Conservation (phyloP, 2,888 invertebrate genomes). For the Uloborus plumipes region DNA sequence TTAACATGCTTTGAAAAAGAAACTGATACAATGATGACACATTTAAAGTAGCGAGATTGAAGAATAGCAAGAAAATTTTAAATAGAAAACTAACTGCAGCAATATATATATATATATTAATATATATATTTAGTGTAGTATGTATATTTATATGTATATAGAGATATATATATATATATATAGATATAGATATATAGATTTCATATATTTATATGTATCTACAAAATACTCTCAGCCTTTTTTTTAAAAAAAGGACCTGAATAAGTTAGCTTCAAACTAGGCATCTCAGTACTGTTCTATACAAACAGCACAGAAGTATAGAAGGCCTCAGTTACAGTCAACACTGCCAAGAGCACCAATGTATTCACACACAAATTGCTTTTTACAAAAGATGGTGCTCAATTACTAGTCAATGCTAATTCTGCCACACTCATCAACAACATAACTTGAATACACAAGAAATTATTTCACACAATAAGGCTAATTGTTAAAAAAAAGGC, state of each 20-base stretch:
- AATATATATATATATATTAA: conserved; percentile 37
- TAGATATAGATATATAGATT: conserved; percentile 44
- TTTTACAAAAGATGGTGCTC: conserved; percentile 52
- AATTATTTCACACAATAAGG: no score
- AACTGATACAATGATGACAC: no score
- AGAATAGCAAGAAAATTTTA: conserved; percentile 31
- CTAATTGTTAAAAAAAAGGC: no score
- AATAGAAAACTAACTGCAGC: conserved; percentile 63
- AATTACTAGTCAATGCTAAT: conserved; percentile 16
- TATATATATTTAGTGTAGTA: no score
- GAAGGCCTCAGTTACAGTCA: conserved; percentile 53
- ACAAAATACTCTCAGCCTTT: conserved; percentile 60
- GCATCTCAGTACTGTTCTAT: conserved; percentile 14
- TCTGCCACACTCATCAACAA: no score
- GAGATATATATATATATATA: conserved; percentile 47
- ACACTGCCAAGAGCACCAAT: conserved; percentile 59
- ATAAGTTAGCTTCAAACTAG: conserved; percentile 19
- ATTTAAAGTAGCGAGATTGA: conserved; percentile 1
- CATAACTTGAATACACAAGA: no score
- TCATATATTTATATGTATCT: conserved; percentile 58
- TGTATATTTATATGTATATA: no score
- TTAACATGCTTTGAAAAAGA: no score
- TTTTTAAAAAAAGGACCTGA: conserved; percentile 33
- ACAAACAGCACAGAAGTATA: conserved; percentile 39
- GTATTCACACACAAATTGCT: conserved; percentile 45